Base-by-base conservation (phyloP, 2,888 invertebrate genomes). In the Eristalis pertinax region DNA sequence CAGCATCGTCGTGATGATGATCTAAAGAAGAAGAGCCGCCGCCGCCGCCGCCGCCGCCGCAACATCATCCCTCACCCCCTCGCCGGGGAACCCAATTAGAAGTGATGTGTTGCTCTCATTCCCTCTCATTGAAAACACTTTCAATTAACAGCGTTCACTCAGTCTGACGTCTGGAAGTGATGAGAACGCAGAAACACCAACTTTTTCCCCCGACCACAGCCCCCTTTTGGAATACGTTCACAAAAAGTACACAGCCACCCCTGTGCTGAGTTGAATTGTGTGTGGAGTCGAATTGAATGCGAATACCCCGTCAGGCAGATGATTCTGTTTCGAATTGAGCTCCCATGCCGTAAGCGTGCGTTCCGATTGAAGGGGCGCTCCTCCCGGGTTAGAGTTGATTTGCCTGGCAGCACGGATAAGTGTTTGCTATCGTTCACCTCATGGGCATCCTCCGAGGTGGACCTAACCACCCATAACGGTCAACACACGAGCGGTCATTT, bases 381-480 rank as follows among this genome's bases (percentile, higher is more conserved):
- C n/a, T n/a, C 13, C 60, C 56, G 4, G 26, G 15, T 76, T 76
- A 56, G 24, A 73, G 84, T 85, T 80, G 70, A 85, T 80, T 77
- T 85, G 76, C 29, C 68, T 80, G 80, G 76, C 76, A 80, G 72
- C 43, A 69, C 43, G 80, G 80, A 80, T 80, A 72, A 76, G 75
- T 72, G 67, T 60, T 72, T 11, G 19, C 26, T 19, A 32, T 75
- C 67, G 83, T 77, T 83, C 83, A 73, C 67, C 72, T 22, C 56
- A 11, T 41, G 41, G 64, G 29, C 38, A 58, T 4, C 35, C 4
- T 26, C 26, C 26, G 4, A 26, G 2, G 26, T 4, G 4, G 26
- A 1, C 26, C 26, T 4, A n/a, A n/a, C n/a, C n/a, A n/a, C n/a
- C n/a, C n/a, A n/a, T n/a, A n/a, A n/a, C n/a, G n/a, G n/a, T 26